phyloP scores from a whole-genome alignment of 1,140 invertebrate species.

The Berghia stephanieae region DNA sequence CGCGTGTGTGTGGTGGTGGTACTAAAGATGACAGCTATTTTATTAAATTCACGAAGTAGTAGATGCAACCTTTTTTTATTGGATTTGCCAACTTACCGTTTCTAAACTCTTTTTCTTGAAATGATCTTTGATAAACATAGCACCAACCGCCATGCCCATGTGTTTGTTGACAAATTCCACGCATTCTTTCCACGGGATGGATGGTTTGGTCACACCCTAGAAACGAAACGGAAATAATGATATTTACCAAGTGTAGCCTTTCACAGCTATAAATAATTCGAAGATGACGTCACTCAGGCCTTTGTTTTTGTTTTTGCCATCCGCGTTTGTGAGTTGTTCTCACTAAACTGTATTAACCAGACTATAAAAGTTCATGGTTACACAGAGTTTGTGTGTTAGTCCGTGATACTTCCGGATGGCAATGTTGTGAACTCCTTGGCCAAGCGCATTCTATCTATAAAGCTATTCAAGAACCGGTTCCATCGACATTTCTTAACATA shows the following conservation, averaged over 20 bases:
- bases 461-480: too few relatives aligned
- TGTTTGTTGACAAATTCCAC: slow-evolving; percentile 82
- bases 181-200: slow-evolving; percentile 83
- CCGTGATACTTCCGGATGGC: too few relatives aligned
- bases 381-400: too few relatives aligned
- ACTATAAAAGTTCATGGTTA: background rate
- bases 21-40: background rate
- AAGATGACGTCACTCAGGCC: background rate
- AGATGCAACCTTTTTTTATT: background rate
- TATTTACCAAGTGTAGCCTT: background rate
- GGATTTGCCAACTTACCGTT: slow-evolving; percentile 69
- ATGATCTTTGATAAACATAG: slow-evolving; percentile 86
- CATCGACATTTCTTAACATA: too few relatives aligned
- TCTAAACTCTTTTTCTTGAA: slow-evolving; percentile 85
- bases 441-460: too few relatives aligned
- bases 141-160: slow-evolving; percentile 84
- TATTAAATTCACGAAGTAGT: background rate
- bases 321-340: background rate
- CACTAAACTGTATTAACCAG: background rate
- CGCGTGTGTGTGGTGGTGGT: background rate
- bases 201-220: slow-evolving; percentile 78
- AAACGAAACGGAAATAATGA: background rate
- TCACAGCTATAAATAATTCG: too few relatives aligned
- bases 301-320: background rate
- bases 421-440: too few relatives aligned